Evolutionary conservation across 2,797 vertebrate genomes (phyloP).

Genomic region (Pitangus sulphuratus): DNA sequence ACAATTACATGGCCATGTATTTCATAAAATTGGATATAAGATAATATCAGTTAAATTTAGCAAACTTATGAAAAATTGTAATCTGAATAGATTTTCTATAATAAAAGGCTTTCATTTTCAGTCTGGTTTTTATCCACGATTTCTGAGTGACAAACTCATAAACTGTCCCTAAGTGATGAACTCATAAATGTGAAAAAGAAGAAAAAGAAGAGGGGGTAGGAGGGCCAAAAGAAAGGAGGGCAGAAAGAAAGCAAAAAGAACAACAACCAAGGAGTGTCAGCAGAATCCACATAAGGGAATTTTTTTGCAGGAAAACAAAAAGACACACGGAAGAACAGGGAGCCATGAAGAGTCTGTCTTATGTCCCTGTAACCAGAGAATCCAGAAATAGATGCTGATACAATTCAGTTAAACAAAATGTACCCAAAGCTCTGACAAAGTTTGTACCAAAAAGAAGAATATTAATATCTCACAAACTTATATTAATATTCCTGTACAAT

Average conservation of each 20-base stretch:
- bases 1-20: background rate
- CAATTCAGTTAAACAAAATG: too few relatives aligned
- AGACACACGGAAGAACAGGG: too few relatives aligned
- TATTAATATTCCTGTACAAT: background rate
- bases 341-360: too few relatives aligned
- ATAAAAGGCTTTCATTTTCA: background rate
- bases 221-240: background rate
- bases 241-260: too few relatives aligned
- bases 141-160: background rate
- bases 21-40: background rate
- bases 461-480: background rate
- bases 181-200: background rate
- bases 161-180: background rate
- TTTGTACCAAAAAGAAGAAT: too few relatives aligned
- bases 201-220: too few relatives aligned
- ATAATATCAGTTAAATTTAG: background rate
- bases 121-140: background rate
- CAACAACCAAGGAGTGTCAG: too few relatives aligned
- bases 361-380: too few relatives aligned
- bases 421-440: too few relatives aligned
- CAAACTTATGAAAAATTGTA: background rate
- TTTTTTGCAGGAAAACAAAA: too few relatives aligned
- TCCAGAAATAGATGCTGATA: too few relatives aligned
- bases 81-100: background rate
- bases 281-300: too few relatives aligned